Base-by-base conservation (phyloP, 2,797 vertebrate species). In the Diglossa cyanea region DNA sequence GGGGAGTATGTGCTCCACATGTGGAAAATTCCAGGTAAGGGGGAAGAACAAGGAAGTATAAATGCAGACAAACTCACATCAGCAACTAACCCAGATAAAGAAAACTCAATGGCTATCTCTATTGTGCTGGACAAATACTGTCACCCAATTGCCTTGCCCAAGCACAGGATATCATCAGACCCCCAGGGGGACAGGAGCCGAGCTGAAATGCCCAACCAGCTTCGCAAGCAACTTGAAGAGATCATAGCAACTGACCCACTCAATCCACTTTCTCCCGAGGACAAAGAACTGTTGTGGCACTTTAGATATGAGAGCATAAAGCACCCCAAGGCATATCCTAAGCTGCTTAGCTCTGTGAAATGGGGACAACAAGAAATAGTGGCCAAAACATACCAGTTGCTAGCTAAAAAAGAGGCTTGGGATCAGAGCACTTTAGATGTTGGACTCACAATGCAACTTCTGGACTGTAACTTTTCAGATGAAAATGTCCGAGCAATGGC, bases 261-360 rank as follows among this genome's bases (percentile, higher is more conserved):
- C 71, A 99, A 99, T 92, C 99, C 99, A 2, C 99, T 99, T 80
- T 99, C 98, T n/a, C 98, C 98, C 0, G 99, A 99, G 95, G 99
- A 99, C 98, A 99, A 99, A 96, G 99, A 99, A 95, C 97, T 99
- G 80, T 98, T 99, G 86, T 99, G 99, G 99, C 99, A 99, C 97
- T 99, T 99, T 88, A 98, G 98, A 88, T 99, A 99, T 1, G 99
- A 99, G 97, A 99, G 99, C 61, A 98, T 99, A 98, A 98, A 98
- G 19, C 98, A 99, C 95, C 99, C 99, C n/a, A 98, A 98, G 81
- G 99, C 99, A 0, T 99, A 99, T 88, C 99, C 99, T 17, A 99
- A 99, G 97, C 98, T 99, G 18, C 98, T 99, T 88, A 98, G 98
- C 86, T 99, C 99, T 5, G 99, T 99, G 76, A 98, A 98, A 68